phyloP scores from a whole-genome alignment of 2,888 invertebrate species.

The Oligia fasciuncula region DNA sequence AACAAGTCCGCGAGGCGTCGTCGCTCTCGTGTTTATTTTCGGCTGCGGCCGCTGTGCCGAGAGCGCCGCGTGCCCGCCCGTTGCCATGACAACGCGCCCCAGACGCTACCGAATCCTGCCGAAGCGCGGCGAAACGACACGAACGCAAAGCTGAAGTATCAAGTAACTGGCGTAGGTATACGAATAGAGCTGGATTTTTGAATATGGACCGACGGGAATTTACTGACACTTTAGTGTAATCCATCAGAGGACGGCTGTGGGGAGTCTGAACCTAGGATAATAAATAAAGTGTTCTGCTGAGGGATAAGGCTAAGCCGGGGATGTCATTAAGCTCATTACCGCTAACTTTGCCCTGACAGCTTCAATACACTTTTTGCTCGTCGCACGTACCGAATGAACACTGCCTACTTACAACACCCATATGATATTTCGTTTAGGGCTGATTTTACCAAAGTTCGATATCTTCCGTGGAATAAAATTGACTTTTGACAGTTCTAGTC shows the following conservation, averaged over 20 bases:
- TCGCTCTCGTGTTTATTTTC: conserved; percentile 86
- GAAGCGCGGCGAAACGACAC: conserved; percentile 73
- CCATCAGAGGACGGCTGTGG: conserved; percentile 50
- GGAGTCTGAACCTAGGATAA: conserved; percentile 51
- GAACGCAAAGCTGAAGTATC: conserved; percentile 65
- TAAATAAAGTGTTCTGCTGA: conserved; percentile 48
- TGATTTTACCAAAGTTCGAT: not conserved
- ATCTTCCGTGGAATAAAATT: too few species aligned
- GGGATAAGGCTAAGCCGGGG: conserved; percentile 29
- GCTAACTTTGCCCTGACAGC: conserved; percentile 47
- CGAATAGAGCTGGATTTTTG: conserved; percentile 57
- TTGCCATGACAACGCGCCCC: conserved; percentile 85
- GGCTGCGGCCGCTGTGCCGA: conserved; percentile 80
- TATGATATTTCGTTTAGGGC: not conserved
- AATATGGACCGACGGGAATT: conserved; percentile 56
- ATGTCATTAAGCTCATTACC: conserved; percentile 51
- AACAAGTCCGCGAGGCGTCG: conserved; percentile 72
- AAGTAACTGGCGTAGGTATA: conserved; percentile 46
- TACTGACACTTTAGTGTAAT: conserved; percentile 55
- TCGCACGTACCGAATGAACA: conserved; percentile 23
- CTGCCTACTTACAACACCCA: conserved; percentile 7
- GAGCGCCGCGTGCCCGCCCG: conserved; percentile 80
- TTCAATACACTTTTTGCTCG: conserved; percentile 34
- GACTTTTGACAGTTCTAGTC: too few species aligned
- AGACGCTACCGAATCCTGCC: conserved; percentile 80